Conservation (phyloP, 1,140 invertebrate species). For the Drosophila mojavensis region DNA sequence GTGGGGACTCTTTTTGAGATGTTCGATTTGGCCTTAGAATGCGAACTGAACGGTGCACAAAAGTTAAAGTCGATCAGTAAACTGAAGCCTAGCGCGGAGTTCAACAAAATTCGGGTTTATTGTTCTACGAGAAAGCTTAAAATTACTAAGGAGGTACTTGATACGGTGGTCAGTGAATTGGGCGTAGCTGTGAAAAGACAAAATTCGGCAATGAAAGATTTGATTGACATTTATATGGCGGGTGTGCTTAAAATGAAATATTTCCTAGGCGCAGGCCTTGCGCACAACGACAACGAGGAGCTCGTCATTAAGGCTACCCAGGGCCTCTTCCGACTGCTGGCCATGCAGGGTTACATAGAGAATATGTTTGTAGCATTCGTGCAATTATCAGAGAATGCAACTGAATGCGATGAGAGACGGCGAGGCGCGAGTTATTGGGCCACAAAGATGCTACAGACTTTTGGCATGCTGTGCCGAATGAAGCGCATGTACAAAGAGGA, state of each 20-base stretch:
- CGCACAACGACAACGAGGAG: constrained; percentile 42
- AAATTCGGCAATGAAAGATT: constrained; percentile 51
- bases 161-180: constrained; percentile 43
- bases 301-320: constrained; percentile 56
- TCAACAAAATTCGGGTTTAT: constrained; percentile 57
- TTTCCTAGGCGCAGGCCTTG: constrained; percentile 53
- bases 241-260: constrained; percentile 65
- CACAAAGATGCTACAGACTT: constrained; percentile 59
- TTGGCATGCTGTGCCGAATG: constrained; percentile 66
- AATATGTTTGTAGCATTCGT: constrained; percentile 67
- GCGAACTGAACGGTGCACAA: constrained; percentile 56
- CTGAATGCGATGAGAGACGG: constrained; percentile 28
- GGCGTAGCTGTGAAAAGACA: constrained; percentile 47
- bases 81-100: constrained; percentile 55
- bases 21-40: constrained; percentile 70
- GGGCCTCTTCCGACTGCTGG: constrained; percentile 65
- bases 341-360: constrained; percentile 68
- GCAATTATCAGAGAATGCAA: constrained; percentile 59
- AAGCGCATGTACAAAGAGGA: constrained; percentile 76
- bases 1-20: constrained; percentile 52
- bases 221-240: constrained; percentile 54
- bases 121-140: constrained; percentile 48
- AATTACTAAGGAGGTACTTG: constrained; percentile 38
- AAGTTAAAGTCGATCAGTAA: constrained; percentile 63
- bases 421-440: constrained; percentile 76